Percentiles rank a stretch among this genome's conserved stretches.
Evolutionary conservation across 2,888 invertebrate genomes (phyloP).

Genomic region (Gortyna flavago): DNA sequence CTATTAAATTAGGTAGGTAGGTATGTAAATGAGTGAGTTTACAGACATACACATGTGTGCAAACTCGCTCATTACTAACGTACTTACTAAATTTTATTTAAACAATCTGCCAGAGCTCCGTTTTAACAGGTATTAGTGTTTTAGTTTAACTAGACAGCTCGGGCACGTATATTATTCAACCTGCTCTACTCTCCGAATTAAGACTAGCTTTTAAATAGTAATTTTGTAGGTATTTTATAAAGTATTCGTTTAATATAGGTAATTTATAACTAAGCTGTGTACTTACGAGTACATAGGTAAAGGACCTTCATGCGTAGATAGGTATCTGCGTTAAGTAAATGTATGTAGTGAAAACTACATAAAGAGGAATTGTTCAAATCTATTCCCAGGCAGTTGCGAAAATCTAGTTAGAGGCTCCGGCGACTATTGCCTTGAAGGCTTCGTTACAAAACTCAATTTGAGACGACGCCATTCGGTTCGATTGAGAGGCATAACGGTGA

Average conservation of each 20-base stretch:
- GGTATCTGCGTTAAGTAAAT: not conserved
- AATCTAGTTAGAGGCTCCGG: conserved; percentile 70
- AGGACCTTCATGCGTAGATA: not conserved
- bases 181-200: conserved; percentile 23
- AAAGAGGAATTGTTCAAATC: conserved; percentile 61
- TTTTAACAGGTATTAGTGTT: conserved; percentile 39
- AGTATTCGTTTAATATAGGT: not conserved
- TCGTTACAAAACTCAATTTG: conserved; percentile 78
- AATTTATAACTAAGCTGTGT: conserved; percentile 1
- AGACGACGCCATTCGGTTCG: conserved; percentile 69
- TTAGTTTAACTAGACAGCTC: conserved; percentile 33
- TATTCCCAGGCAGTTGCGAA: conserved; percentile 62
- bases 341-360: conserved; percentile 27
- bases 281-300: not conserved
- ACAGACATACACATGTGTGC: conserved; percentile 5
- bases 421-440: conserved; percentile 72
- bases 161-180: conserved; percentile 45
- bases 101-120: conserved; percentile 28
- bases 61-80: not conserved
- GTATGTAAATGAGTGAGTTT: conserved; percentile 42
- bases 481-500: conserved; percentile 71
- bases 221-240: not conserved
- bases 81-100: conserved; percentile 39
- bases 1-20: conserved; percentile 23
- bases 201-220: conserved; percentile 16